Conservation (phyloP, 2,888 invertebrate genomes). For the Drosophila merina region DNA sequence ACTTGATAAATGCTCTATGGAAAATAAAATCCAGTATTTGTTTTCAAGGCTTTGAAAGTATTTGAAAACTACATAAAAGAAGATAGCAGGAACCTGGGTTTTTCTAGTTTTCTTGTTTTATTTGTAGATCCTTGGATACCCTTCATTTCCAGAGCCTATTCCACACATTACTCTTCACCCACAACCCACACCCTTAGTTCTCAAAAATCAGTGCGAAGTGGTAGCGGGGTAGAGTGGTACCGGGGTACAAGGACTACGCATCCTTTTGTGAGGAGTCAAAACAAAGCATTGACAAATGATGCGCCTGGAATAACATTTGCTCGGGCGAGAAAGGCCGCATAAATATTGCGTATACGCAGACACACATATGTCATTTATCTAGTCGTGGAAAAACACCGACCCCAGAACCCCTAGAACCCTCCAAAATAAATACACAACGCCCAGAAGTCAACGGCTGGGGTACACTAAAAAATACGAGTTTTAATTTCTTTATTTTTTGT, state of each 20-base stretch:
- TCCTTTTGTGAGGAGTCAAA: slow-evolving; percentile 30
- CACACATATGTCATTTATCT: slow-evolving; percentile 67
- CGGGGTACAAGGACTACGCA: slow-evolving; percentile 1
- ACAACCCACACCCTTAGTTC: slow-evolving; percentile 7
- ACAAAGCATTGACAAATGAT: slow-evolving; percentile 64
- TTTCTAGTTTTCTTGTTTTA: slow-evolving; percentile 13
- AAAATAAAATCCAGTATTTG: not conserved
- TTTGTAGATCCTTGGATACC: slow-evolving; percentile 5
- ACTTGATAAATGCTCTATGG: slow-evolving; percentile 20
- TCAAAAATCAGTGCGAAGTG: slow-evolving; percentile 46
- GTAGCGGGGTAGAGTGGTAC: not conserved
- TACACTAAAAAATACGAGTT: not conserved
- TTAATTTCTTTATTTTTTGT: not conserved
- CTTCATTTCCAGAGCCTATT: slow-evolving; percentile 8
- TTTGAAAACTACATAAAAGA: too few relatives aligned
- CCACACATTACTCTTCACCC: slow-evolving; percentile 28
- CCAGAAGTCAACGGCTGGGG: slow-evolving; percentile 4
- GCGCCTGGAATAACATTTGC: slow-evolving; percentile 42
- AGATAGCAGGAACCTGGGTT: slow-evolving; percentile 5
- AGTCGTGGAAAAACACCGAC: slow-evolving; percentile 14
- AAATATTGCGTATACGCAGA: slow-evolving; percentile 51
- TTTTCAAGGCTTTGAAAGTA: not conserved
- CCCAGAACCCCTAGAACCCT: not conserved
- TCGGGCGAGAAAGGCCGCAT: slow-evolving; percentile 32
- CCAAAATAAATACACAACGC: not conserved